phyloP scores from a whole-genome alignment of 1,140 invertebrate species.

The Heterodera schachtii region DNA sequence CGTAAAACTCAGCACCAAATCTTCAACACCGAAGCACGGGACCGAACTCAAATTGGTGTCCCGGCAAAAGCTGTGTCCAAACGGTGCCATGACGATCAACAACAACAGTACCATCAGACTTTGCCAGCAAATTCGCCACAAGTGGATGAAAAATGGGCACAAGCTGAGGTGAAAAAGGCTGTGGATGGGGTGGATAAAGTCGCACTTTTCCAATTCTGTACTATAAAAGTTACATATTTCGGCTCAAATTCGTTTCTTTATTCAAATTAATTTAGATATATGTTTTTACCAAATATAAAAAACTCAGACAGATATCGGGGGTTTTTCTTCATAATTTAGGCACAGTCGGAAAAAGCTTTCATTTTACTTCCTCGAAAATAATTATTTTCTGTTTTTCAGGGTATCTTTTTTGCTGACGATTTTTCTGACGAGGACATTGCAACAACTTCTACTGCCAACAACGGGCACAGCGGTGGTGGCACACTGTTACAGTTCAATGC shows the following conservation, averaged over 20 bases:
- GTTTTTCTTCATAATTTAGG: too few relatives aligned
- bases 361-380: not conserved
- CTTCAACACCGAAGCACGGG: not conserved
- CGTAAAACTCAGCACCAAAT: too few relatives aligned
- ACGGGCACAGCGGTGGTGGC: conserved; percentile 23
- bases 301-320: too few relatives aligned
- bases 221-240: too few relatives aligned
- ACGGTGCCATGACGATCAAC: not conserved
- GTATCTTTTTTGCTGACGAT: conserved; percentile 51
- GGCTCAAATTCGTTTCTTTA: too few relatives aligned
- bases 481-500: conserved; percentile 21
- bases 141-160: conserved; percentile 42
- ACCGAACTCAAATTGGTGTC: not conserved
- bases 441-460: too few relatives aligned
- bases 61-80: not conserved
- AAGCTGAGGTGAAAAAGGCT: not conserved
- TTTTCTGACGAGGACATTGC: conserved; percentile 9
- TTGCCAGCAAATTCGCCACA: not conserved
- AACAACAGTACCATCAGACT: not conserved
- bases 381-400: conserved; percentile 22
- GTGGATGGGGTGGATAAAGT: too few relatives aligned
- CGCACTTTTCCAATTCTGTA: too few relatives aligned
- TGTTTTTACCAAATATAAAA: too few relatives aligned
- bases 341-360: not conserved
- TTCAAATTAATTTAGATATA: too few relatives aligned